Conservation (phyloP, 2,113 vertebrate genomes). For the Panthera uncia region DNA sequence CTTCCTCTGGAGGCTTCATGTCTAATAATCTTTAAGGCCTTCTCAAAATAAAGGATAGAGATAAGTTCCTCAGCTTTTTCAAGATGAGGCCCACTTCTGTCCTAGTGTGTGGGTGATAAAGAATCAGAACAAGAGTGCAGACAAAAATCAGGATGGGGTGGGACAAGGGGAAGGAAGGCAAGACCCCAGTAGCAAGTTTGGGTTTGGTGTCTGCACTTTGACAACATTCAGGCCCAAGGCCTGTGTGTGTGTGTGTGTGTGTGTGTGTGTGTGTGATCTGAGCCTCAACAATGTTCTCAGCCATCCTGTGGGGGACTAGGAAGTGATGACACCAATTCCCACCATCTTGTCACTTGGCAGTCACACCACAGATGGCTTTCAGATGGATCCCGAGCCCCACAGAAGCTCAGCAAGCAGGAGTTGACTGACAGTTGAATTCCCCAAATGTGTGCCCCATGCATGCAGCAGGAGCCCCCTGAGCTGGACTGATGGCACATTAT, state of each 20-base stretch:
- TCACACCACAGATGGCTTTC: conserved; percentile 63
- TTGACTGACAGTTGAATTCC: neutral
- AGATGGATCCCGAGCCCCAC: neutral
- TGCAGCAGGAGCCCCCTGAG: neutral
- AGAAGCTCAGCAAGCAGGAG: neutral
- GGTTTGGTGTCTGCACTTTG: neutral
- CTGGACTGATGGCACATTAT: neutral
- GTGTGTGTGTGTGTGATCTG: neutral
- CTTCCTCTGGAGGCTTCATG: neutral
- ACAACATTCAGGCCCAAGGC: neutral
- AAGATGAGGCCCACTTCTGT: neutral
- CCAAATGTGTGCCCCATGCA: neutral
- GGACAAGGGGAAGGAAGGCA: neutral
- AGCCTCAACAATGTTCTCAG: conserved; percentile 19
- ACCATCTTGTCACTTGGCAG: conserved; percentile 45
- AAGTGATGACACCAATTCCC: conserved; percentile 40
- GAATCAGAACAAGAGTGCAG: neutral
- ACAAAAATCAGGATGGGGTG: neutral
- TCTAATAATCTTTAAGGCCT: neutral
- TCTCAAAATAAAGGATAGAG: conserved; percentile 22
- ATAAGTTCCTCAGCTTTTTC: neutral
- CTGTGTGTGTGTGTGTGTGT: neutral
- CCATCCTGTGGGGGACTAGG: conserved; percentile 15
- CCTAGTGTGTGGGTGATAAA: neutral
- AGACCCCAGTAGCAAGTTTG: accelerated